Evolutionary conservation across 2,888 invertebrate species (phyloP).

Genomic region (Pheosia tremula): DNA sequence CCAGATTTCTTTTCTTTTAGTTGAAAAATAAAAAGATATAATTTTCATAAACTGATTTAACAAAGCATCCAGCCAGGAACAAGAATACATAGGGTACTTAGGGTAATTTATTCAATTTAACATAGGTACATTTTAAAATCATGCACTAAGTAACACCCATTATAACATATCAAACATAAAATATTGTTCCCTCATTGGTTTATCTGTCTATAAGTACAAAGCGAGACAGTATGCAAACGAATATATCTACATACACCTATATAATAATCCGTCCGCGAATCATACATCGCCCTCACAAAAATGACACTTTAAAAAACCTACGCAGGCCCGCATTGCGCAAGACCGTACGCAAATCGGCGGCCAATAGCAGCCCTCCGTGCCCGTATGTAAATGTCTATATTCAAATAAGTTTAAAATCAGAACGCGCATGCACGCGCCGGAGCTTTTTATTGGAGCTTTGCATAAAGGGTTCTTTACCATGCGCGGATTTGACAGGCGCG

Average conservation of each 20-base stretch:
- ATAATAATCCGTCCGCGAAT: constrained; percentile 59
- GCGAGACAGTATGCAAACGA: constrained; percentile 33
- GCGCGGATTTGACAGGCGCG: constrained; percentile 36
- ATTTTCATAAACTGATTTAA: not conserved
- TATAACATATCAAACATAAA: not conserved
- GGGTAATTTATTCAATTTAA: too few species aligned
- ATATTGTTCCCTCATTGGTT: not conserved
- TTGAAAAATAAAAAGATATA: too few species aligned
- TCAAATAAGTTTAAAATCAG: constrained; percentile 83
- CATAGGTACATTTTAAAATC: too few species aligned
- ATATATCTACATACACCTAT: constrained; percentile 27
- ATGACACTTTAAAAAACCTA: constrained; percentile 66
- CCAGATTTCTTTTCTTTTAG: too few species aligned
- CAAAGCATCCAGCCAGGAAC: too few species aligned
- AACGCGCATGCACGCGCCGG: constrained; percentile 79
- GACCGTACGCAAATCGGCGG: constrained; percentile 62
- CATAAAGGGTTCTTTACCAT: constrained; percentile 58
- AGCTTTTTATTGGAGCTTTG: constrained; percentile 78
- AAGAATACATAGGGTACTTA: too few species aligned
- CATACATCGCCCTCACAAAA: constrained; percentile 55
- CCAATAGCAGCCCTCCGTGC: constrained; percentile 63
- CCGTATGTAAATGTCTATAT: constrained; percentile 80
- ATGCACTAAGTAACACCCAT: not conserved
- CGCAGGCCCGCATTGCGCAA: constrained; percentile 63
- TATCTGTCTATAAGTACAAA: constrained; percentile 10